These are phyloP conservation scores for Diorhabda carinulata DNA, from an alignment of 1,140 invertebrate genomes.

Conservation along the genomic window DNA sequence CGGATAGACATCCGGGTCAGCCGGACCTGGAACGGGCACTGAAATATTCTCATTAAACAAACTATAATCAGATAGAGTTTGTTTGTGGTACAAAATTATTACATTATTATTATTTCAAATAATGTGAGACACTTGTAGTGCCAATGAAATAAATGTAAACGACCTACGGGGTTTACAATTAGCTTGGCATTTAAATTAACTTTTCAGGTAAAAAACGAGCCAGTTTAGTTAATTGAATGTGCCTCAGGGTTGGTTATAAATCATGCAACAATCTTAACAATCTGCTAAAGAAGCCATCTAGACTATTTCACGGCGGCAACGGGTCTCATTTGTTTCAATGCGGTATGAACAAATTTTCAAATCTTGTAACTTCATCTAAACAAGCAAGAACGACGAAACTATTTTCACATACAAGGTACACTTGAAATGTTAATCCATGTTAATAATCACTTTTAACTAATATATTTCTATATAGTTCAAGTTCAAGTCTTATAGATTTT, in stretches of 20 bases:
- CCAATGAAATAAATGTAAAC: slow-evolving; percentile 24
- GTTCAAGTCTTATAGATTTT: too few relatives aligned
- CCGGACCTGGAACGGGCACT: too few relatives aligned
- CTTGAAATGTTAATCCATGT: too few relatives aligned
- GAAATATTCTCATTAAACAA: too few relatives aligned
- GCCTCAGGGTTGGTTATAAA: slow-evolving; percentile 20
- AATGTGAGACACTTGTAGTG: neutral
- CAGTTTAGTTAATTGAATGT: slow-evolving; percentile 30
- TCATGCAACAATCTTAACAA: slow-evolving; percentile 23
- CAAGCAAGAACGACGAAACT: too few relatives aligned
- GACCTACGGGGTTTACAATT: slow-evolving; percentile 28
- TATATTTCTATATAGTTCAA: too few relatives aligned
- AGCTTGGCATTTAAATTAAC: slow-evolving; percentile 30
- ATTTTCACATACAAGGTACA: too few relatives aligned
- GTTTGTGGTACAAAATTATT: too few relatives aligned
- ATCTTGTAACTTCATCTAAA: too few relatives aligned
- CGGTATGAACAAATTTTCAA: neutral
- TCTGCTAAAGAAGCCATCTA: slow-evolving; percentile 24
- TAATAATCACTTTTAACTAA: too few relatives aligned
- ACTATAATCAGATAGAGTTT: too few relatives aligned
- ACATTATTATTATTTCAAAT: neutral
- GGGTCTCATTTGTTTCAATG: slow-evolving; percentile 20
- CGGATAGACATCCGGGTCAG: too few relatives aligned
- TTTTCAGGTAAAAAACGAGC: slow-evolving; percentile 29
- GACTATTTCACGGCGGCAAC: slow-evolving; percentile 16